phyloP scores from a whole-genome alignment of 2,797 vertebrate species.

The Oryzias dopingdopingensis region DNA sequence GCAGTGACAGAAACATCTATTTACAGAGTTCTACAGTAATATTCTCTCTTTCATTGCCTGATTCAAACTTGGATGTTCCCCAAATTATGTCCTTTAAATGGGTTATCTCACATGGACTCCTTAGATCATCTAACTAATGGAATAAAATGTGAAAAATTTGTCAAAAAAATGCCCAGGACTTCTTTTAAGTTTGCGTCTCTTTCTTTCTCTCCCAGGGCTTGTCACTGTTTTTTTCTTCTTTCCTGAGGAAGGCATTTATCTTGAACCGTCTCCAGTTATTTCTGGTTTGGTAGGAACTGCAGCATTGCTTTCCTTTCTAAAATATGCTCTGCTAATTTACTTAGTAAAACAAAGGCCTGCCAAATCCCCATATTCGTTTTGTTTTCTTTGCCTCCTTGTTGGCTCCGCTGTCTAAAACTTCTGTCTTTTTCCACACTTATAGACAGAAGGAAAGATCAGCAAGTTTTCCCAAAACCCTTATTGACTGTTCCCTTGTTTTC shows the following conservation, averaged over 20 bases:
- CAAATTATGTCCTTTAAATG: conserved; percentile 34
- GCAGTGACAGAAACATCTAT: conserved; percentile 13
- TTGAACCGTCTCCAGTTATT: conserved; percentile 44
- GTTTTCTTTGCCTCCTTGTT: conserved; percentile 56
- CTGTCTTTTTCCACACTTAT: conserved; percentile 21
- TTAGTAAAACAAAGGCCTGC: conserved; percentile 46
- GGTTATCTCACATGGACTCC: conserved; percentile 18
- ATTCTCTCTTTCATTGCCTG: conserved; percentile 22
- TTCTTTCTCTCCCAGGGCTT: conserved; percentile 4
- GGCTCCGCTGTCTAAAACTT: conserved; percentile 35
- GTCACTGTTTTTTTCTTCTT: conserved; percentile 13
- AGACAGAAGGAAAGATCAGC: conserved; percentile 25
- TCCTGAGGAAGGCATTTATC: conserved; percentile 36
- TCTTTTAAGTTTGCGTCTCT: neutral
- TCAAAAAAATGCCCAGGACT: neutral
- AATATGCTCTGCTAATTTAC: conserved; percentile 41
- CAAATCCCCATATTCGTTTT: conserved; percentile 30
- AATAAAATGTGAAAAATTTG: neutral
- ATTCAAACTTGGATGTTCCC: conserved; percentile 18
- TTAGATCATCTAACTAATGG: neutral
- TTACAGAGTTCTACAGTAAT: conserved; percentile 29
- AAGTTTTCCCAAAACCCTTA: conserved; percentile 22
- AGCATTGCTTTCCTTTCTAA: conserved; percentile 30
- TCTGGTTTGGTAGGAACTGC: conserved; percentile 18
- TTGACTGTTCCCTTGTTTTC: conserved; percentile 26